Percentiles rank a stretch among this genome's conserved stretches.
Conservation (phyloP, 2,888 invertebrate species). For the Troides aeacus region DNA sequence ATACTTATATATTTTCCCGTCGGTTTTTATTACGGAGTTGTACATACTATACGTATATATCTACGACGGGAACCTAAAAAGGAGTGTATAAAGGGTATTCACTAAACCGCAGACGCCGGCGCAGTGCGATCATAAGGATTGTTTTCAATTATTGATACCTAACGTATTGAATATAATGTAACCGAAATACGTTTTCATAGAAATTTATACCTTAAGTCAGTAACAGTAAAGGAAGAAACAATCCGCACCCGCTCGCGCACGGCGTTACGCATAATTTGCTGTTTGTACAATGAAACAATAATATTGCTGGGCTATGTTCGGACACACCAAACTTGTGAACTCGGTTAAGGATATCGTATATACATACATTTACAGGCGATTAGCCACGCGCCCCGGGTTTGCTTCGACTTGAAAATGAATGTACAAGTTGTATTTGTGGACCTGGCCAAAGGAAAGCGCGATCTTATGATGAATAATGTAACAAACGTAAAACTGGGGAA, state of each 20-base stretch:
- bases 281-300: conserved; percentile 42
- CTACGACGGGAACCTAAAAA: conserved; percentile 16
- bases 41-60: not conserved
- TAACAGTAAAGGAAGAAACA: conserved; percentile 36
- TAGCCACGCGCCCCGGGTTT: conserved; percentile 30
- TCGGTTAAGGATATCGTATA: conserved; percentile 34
- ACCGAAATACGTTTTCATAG: conserved; percentile 28
- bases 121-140: conserved; percentile 19
- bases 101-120: conserved; percentile 36
- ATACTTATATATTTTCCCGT: conserved; percentile 7
- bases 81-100: conserved; percentile 26
- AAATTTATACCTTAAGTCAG: conserved; percentile 35
- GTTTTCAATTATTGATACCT: conserved; percentile 6
- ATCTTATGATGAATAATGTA: not conserved
- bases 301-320: conserved; percentile 39
- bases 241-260: conserved; percentile 26
- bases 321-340: conserved; percentile 41
- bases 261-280: conserved; percentile 35
- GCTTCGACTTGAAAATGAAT: conserved; percentile 27
- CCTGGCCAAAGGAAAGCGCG: not conserved
- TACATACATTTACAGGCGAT: conserved; percentile 38
- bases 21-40: conserved; percentile 10
- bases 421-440: not conserved
- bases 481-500: not conserved
- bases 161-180: not conserved